Conservation (phyloP, 2,888 invertebrate species). For the Perizoma affinitatum region DNA sequence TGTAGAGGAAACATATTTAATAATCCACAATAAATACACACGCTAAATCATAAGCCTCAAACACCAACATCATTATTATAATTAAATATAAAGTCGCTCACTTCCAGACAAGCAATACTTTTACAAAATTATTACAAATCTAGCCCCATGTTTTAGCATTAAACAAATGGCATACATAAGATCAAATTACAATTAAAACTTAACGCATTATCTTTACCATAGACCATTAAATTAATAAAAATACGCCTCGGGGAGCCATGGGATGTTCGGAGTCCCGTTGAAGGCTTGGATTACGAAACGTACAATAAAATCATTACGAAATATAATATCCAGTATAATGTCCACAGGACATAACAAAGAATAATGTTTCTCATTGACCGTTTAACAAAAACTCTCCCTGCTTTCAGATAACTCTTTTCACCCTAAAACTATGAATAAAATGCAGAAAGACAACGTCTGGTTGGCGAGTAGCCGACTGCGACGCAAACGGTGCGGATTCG, state of each 20-base stretch:
- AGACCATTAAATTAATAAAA: conserved; percentile 62
- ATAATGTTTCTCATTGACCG: too few relatives aligned
- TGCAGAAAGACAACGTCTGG: too few relatives aligned
- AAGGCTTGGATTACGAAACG: conserved; percentile 13
- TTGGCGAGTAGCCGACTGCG: too few relatives aligned
- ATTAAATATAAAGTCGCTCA: background rate
- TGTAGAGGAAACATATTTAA: too few relatives aligned
- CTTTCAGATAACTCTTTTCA: too few relatives aligned
- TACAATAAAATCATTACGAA: conserved; percentile 16
- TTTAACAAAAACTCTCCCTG: too few relatives aligned
- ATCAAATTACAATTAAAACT: conserved; percentile 81
- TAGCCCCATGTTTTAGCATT: conserved; percentile 9
- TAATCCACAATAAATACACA: too few relatives aligned
- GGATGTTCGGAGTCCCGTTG: background rate
- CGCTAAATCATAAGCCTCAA: too few relatives aligned
- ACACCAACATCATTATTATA: too few relatives aligned
- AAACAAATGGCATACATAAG: conserved; percentile 22
- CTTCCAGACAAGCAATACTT: conserved; percentile 8
- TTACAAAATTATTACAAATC: conserved; percentile 11
- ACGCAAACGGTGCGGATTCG: too few relatives aligned
- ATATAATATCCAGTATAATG: background rate
- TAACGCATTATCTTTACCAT: conserved; percentile 64
- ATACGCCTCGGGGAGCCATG: conserved; percentile 62
- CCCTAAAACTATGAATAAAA: too few relatives aligned
- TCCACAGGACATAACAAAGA: too few relatives aligned